These are phyloP conservation scores for Fistularia commersonii DNA, from an alignment of 2,797 vertebrate species.

Conservation along the genomic window DNA sequence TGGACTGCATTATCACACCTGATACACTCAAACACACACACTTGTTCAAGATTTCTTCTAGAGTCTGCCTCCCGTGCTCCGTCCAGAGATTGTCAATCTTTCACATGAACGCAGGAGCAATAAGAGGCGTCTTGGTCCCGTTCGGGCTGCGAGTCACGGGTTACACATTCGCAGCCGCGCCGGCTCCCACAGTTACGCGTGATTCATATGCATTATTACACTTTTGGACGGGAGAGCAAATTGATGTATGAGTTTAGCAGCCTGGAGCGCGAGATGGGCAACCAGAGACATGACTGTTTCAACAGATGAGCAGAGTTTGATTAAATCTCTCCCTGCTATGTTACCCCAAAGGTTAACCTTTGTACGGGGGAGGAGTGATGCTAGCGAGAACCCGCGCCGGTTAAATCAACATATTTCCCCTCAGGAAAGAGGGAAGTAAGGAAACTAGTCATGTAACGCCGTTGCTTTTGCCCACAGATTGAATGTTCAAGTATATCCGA, in stretches of 20 bases:
- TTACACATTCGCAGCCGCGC: conserved; percentile 16
- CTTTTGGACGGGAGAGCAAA: conserved; percentile 13
- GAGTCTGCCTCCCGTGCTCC: too few species aligned
- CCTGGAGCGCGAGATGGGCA: conserved; percentile 9
- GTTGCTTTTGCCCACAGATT: conserved; percentile 75
- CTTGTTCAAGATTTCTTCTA: too few species aligned
- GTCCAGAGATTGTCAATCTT: too few species aligned
- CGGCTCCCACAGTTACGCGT: conserved; percentile 25
- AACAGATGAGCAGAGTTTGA: conserved; percentile 26
- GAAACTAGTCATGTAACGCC: background rate
- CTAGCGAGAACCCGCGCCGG: too few species aligned
- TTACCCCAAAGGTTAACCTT: conserved; percentile 22
- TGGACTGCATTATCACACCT: too few species aligned
- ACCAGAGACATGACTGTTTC: conserved; percentile 8
- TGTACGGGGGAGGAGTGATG: too few species aligned
- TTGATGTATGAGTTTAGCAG: conserved; percentile 15
- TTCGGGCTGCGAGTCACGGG: conserved; percentile 18
- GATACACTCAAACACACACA: too few species aligned
- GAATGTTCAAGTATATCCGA: conserved; percentile 98
- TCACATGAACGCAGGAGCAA: too few species aligned
- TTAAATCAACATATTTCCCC: background rate
- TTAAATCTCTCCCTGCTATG: conserved; percentile 18
- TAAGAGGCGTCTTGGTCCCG: background rate
- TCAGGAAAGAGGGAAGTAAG: background rate
- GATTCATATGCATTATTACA: conserved; percentile 37